Base-by-base conservation (phyloP, 2,113 vertebrate species). In the Ptychochromis oligacanthus region DNA sequence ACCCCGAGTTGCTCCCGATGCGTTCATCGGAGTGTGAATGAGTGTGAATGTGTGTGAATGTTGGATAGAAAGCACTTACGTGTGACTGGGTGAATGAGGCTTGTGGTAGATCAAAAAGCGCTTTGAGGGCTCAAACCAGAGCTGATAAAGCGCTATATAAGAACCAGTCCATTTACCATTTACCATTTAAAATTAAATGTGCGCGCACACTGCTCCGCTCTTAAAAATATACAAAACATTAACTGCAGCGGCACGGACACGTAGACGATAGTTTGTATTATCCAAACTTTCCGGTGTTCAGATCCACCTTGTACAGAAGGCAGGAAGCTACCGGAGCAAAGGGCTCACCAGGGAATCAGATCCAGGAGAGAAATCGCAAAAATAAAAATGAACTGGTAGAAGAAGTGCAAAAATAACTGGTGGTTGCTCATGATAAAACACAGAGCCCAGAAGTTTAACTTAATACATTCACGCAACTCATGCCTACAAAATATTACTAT, bases 201-300 rank as follows among this genome's bases (percentile, higher is more conserved):
- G 43, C 43, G 17, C 43, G 0, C 65, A 28, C 65, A 49, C 15
- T 12, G 46, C 24, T 70, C 43, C 40, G 43, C 26, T 70, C 5
- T 70, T 1, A 49, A 24, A 72, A 72, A 5, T 31, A 8, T 28
- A 31, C 4, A 31, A 8, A 26, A 31, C 65, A 20, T 20, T 49
- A 5, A 15, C 43, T 28, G 15, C 43, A 14, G 13, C 2, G 28
- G 6, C 24, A 0, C 26, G 20, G 65, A 46, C 43, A 65, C 2
- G 24, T 46, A 36, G 6, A 7, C 34, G 4, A 7, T 36, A 0
- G 4, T 0, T 9, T 65, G 62, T 65, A 17, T 65, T 10, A 17
- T 43, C 13, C 62, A 46, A 46, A 67, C 62, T 67, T 46, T 26
- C 0, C 3, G 26, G 38, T 26, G 14, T 46, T 67, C n/a, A 17